Evolutionary conservation across 2,797 vertebrate species (phyloP).

Genomic region (Champsocephalus gunnari): DNA sequence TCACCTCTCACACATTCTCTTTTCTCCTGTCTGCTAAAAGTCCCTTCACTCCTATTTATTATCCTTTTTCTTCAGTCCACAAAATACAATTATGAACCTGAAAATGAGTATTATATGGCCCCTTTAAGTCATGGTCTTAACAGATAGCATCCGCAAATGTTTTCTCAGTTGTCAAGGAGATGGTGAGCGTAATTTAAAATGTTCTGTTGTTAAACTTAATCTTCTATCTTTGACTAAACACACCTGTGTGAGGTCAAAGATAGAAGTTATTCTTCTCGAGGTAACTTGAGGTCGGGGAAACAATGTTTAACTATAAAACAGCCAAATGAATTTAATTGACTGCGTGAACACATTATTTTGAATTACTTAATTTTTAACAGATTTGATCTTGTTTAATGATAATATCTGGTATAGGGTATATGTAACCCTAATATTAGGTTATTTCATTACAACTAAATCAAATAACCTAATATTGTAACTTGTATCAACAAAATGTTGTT

Average conservation of each 20-base stretch:
- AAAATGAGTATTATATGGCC: too few species aligned
- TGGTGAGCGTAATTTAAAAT: neutral
- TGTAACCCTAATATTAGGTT: neutral
- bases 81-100: too few species aligned
- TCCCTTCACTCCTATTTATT: constrained; percentile 33
- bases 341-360: neutral
- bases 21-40: constrained; percentile 36
- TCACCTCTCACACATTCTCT: constrained; percentile 36
- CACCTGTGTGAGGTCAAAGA: too few species aligned
- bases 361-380: neutral
- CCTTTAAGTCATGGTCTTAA: too few species aligned
- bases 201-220: too few species aligned
- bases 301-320: neutral
- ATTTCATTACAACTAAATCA: neutral
- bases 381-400: neutral
- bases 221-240: too few species aligned
- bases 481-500: too few species aligned
- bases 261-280: too few species aligned
- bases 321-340: neutral
- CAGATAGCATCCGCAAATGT: neutral
- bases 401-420: neutral
- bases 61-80: constrained; percentile 7
- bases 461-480: too few species aligned
- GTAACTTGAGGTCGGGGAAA: neutral
- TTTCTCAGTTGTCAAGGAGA: constrained; percentile 14